Percentiles rank a stretch among this genome's conserved stretches.
phyloP scores from a whole-genome alignment of 2,888 invertebrate genomes.

The Branchellion lobata region DNA sequence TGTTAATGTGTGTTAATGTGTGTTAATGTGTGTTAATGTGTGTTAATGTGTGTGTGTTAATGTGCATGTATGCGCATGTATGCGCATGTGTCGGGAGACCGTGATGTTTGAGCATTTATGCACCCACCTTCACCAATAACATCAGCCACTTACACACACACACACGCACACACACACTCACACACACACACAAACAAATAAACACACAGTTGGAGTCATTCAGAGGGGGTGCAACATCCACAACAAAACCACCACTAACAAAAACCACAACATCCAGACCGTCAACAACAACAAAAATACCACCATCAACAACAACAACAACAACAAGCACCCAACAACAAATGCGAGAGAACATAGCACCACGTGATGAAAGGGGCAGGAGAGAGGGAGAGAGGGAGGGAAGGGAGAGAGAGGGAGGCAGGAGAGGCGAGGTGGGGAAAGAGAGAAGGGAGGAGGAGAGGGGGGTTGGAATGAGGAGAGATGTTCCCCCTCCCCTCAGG shows the following conservation, averaged over 20 bases:
- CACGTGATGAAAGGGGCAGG: constrained; percentile 51
- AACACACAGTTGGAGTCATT: neutral
- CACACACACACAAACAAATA: no score
- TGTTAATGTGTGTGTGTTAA: no score
- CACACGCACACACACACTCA: no score
- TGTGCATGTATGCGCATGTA: no score
- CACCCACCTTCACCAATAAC: no score
- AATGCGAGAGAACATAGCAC: neutral
- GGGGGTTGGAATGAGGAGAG: neutral
- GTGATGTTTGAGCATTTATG: no score
- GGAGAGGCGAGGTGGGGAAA: constrained; percentile 25
- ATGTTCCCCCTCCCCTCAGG: constrained; percentile 35
- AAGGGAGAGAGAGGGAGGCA: constrained; percentile 37
- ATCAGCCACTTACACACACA: no score
- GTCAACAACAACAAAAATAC: neutral
- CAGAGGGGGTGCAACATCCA: neutral
- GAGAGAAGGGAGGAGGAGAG: constrained; percentile 22
- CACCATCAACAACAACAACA: constrained; percentile 23
- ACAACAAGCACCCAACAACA: neutral
- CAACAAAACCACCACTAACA: constrained; percentile 32
- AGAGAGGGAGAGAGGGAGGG: constrained; percentile 44
- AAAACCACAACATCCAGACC: neutral
- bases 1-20: no score
- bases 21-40: no score
- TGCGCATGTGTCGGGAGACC: no score